Percentiles rank a stretch among this genome's conserved stretches.
Conservation (phyloP, 2,888 invertebrate species). For the Calameuta filiformis region DNA sequence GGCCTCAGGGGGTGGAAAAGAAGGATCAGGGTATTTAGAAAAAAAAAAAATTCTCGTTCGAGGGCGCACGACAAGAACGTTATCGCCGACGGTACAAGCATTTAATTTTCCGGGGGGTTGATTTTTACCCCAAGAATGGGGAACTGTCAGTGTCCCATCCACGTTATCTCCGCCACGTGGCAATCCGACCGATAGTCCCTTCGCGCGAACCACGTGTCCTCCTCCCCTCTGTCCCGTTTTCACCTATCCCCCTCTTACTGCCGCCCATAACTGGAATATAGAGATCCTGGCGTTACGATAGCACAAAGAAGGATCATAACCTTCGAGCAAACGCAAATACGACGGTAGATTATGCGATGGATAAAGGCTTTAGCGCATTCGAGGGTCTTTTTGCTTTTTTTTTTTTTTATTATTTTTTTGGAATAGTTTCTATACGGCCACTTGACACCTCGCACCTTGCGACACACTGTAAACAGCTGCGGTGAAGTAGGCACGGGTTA, state of each 20-base stretch:
- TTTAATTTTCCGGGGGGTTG: constrained; percentile 65
- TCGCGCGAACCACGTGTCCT: constrained; percentile 55
- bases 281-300: constrained; percentile 51
- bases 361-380: constrained; percentile 46
- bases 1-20: not conserved
- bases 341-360: constrained; percentile 46
- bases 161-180: constrained; percentile 65
- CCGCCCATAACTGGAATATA: constrained; percentile 24
- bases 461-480: not conserved
- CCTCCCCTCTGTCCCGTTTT: constrained; percentile 23
- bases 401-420: constrained; percentile 10
- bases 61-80: constrained; percentile 28
- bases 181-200: constrained; percentile 34
- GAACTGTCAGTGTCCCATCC: constrained; percentile 40
- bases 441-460: constrained; percentile 6
- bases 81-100: constrained; percentile 62
- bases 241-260: constrained; percentile 19
- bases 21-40: not conserved
- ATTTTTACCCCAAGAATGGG: constrained; percentile 44
- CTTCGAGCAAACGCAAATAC: constrained; percentile 58
- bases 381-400: constrained; percentile 22
- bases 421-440: constrained; percentile 1
- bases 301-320: constrained; percentile 59
- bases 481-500: not conserved
- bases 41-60: not conserved